Base-by-base conservation (phyloP, 2,888 invertebrate species). In the Spicauda simplicius region DNA sequence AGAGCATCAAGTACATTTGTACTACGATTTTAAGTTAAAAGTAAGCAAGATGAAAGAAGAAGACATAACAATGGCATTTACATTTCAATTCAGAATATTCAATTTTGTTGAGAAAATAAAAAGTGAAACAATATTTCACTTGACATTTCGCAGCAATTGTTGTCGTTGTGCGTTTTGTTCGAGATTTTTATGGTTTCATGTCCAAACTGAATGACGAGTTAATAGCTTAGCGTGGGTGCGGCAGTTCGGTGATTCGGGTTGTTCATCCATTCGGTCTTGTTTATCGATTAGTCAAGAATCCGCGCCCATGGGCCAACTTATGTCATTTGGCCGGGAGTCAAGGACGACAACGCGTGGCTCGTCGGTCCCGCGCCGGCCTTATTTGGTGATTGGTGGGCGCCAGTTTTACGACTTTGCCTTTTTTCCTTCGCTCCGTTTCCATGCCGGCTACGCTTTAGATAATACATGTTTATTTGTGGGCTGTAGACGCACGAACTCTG, bases 271-370 rank as follows among this genome's bases (percentile, higher is more conserved):
- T 88, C 81, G 77, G 87, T 84, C 85, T 88, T 87, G 87, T 90
- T 85, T 90, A 92, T 92, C 88, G 92, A 92, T 92, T 91, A 86
- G 88, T 83, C 83, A 86, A 88, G 87, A 90, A 81, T 89, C 87
- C 91, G 90, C 91, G 87, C 90, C 91, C 90, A 91, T 92, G 88
- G 91, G 86, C 91, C 87, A 91, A 91, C 90, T 91, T 91, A 87
- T 92, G 91, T 92, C 91, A 89, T 93, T 93, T 92, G 92, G 93
- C 91, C 80, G 87, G 88, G 89, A 90, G 89, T 93, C 93, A 92
- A 93, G 93, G 93, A 89, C 93, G 87, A 76, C 79, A 83, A 77
- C 81, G 84, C 82, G 83, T 86, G 86, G 73, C 83, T 85, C 85
- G 86, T 86, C 87, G 88, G 88, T 82, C 83, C 87, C 86, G 73